Percentiles rank a stretch among this genome's conserved stretches.
Evolutionary conservation across 2,888 invertebrate genomes (phyloP).

Genomic region (Salpingus planirostris): DNA sequence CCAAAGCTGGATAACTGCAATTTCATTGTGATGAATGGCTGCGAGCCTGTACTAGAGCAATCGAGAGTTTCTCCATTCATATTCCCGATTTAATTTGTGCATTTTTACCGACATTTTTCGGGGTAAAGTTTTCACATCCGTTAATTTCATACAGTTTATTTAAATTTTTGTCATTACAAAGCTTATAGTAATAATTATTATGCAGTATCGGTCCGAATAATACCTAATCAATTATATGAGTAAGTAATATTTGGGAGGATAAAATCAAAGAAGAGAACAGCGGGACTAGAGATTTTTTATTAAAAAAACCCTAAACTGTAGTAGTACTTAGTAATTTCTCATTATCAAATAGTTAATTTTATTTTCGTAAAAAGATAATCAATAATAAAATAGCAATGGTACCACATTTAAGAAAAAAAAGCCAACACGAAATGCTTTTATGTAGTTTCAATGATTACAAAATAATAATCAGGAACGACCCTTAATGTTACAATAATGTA

Average conservation of each 20-base stretch:
- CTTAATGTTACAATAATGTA: too few relatives aligned
- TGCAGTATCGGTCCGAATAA: constrained; percentile 7
- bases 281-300: constrained; percentile 61
- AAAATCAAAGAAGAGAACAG: constrained; percentile 39
- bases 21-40: too few relatives aligned
- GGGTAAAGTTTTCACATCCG: constrained; percentile 23
- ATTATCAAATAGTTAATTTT: constrained; percentile 54
- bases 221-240: too few relatives aligned
- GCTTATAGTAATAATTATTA: too few relatives aligned
- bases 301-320: constrained; percentile 43
- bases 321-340: constrained; percentile 53
- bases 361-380: too few relatives aligned
- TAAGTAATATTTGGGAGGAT: too few relatives aligned
- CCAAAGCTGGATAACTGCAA: too few relatives aligned
- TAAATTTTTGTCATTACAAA: constrained; percentile 13
- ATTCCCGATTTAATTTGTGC: constrained; percentile 3
- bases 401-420: constrained; percentile 43
- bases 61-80: too few relatives aligned
- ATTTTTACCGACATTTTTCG: constrained; percentile 14
- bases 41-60: too few relatives aligned
- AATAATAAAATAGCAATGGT: constrained; percentile 38
- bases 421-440: constrained; percentile 50
- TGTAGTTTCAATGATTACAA: not conserved
- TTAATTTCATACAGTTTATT: constrained; percentile 12
- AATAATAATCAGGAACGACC: constrained; percentile 10